Base-by-base conservation (phyloP, 2,113 vertebrate genomes). In the Lates calcarifer region DNA sequence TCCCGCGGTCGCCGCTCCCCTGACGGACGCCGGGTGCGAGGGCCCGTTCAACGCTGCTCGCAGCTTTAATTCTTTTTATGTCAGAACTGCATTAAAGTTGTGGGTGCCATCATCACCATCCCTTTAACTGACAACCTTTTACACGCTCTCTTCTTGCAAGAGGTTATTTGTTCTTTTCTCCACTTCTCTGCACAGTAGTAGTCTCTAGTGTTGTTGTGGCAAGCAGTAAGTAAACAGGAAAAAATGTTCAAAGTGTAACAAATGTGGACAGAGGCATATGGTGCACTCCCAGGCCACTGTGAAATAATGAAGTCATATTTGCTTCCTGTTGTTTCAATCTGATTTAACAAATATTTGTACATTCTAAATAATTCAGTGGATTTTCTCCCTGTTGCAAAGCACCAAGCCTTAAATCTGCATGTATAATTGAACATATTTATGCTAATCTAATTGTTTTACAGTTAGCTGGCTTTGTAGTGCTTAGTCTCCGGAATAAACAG, bases 351-450 rank as follows among this genome's bases (percentile, higher is more conserved):
- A 84, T 89, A 90, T 90, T 90, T 86, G 89, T 78, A 73, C 61
- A 83, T 76, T 70, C 49, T 87, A 75, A 91, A 87, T 85, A 83
- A 89, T 90, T 89, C 70, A 82, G 78, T 28, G 41, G 55, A 51
- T 74, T 81, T 79, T 67, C 62, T 78, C 78, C 62, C 67, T 63
- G 58, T 79, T 87, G 78, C 66, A 81, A 81, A 83, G 79, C 58
- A 5, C 79, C 22, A 22, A 58, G 76, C 67, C 76, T 87, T 87
- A 82, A 88, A 87, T 91, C 84, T 83, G 82, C 73, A 90, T 90
- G 74, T 90, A 89, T 92, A 94, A 92, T 88, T 85, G 68, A 86
- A 75, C 86, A 87, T 87, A 88, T 89, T 89, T 91, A 89, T 90
- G 85, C 77, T 87, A 88, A 89, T 91, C 84, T 90, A 90, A 92